These are phyloP conservation scores for Moxostoma hubbsi DNA, from an alignment of 2,797 vertebrate species.

Conservation along the genomic window DNA sequence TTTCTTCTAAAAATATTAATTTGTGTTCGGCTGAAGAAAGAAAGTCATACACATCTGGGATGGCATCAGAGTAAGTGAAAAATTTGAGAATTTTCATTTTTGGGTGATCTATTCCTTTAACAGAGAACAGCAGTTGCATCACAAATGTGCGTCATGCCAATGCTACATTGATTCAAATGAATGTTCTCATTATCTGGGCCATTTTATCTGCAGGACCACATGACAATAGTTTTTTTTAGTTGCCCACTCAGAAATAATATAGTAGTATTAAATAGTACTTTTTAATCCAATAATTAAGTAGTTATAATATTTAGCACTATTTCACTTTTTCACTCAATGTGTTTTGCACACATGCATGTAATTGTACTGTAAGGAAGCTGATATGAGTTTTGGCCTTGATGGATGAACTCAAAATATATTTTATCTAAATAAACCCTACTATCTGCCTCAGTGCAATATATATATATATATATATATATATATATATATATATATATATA, in stretches of 20 bases:
- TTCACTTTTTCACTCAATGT: too few relatives aligned
- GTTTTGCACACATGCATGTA: too few relatives aligned
- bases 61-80: too few relatives aligned
- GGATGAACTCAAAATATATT: too few relatives aligned
- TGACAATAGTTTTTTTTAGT: background rate
- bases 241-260: background rate
- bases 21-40: too few relatives aligned
- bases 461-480: too few relatives aligned
- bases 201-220: background rate
- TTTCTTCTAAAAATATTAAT: too few relatives aligned
- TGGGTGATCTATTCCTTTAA: background rate
- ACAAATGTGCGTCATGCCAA: background rate
- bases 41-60: too few relatives aligned
- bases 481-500: too few relatives aligned
- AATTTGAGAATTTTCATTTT: too few relatives aligned
- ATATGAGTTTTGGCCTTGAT: background rate
- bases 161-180: background rate
- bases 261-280: background rate
- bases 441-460: background rate
- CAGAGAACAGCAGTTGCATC: background rate
- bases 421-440: background rate
- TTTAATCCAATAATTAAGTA: too few relatives aligned
- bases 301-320: background rate
- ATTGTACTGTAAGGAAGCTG: background rate
- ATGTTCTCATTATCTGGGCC: background rate